phyloP scores from a whole-genome alignment of 2,113 vertebrate genomes.

The Hassar affinis region DNA sequence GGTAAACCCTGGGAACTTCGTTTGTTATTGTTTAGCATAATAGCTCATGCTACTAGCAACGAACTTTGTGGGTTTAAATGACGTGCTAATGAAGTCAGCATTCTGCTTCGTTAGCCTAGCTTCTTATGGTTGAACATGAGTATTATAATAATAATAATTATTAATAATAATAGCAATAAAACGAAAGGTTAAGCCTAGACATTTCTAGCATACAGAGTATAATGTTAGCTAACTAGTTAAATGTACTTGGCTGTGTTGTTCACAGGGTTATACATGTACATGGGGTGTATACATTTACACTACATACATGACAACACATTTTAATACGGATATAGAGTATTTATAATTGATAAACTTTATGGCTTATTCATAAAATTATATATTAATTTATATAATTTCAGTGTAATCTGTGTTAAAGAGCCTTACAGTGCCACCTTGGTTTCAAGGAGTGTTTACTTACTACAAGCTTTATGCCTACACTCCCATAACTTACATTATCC shows the following conservation, averaged over 20 bases:
- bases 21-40: slow-evolving; percentile 46
- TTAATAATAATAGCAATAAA: neutral
- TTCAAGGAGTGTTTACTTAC: neutral
- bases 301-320: neutral
- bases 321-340: neutral
- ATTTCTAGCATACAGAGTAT: neutral
- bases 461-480: neutral
- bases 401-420: neutral
- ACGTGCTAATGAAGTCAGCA: neutral
- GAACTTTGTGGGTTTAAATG: slow-evolving; percentile 43
- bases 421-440: neutral
- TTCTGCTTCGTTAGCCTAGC: neutral
- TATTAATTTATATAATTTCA: neutral
- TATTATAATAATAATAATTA: neutral
- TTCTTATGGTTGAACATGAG: no score
- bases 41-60: slow-evolving; percentile 48
- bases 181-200: no score
- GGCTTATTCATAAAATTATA: neutral
- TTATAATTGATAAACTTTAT: no score
- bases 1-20: neutral
- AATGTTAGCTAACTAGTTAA: neutral
- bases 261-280: neutral
- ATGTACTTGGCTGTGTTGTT: neutral
- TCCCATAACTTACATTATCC: neutral
- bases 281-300: neutral